These are phyloP conservation scores for Galeruca laticollis DNA, from an alignment of 2,888 invertebrate genomes.

Conservation along the genomic window DNA sequence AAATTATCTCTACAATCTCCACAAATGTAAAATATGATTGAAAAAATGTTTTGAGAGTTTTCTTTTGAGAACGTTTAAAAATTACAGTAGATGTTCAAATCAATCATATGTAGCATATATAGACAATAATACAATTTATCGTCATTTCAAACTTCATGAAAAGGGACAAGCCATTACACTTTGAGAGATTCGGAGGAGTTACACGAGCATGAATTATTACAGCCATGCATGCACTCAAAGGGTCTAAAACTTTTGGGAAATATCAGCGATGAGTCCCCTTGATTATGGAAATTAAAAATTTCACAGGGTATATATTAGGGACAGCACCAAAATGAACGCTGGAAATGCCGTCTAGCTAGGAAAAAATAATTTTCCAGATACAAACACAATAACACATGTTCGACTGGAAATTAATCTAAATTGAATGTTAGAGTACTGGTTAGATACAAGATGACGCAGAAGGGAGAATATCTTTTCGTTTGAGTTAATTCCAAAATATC, in stretches of 20 bases:
- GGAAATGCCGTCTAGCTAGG: conserved; percentile 30
- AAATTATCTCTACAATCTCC: no score
- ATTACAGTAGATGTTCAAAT: no score
- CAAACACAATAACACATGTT: conserved; percentile 25
- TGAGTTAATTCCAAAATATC: no score
- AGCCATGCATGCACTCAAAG: conserved; percentile 29
- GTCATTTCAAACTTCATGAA: conserved; percentile 2
- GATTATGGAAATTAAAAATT: conserved; percentile 41
- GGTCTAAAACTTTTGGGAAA: conserved; percentile 34
- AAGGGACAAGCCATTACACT: conserved; percentile 18
- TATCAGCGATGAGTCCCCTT: conserved; percentile 38
- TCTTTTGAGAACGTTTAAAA: no score
- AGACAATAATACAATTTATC: not conserved
- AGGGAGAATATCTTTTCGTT: no score
- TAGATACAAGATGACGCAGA: no score
- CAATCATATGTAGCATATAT: no score
- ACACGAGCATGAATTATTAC: conserved; percentile 33
- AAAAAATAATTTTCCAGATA: conserved; percentile 33
- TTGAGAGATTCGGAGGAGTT: conserved; percentile 14
- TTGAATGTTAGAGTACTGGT: no score
- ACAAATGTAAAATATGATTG: no score
- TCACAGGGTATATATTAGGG: conserved; percentile 15
- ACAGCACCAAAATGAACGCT: conserved; percentile 24
- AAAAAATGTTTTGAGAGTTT: no score
- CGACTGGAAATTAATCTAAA: conserved; percentile 18